These are phyloP conservation scores for Brachyopa scutellaris DNA, from an alignment of 2,888 invertebrate species.

Conservation along the genomic window DNA sequence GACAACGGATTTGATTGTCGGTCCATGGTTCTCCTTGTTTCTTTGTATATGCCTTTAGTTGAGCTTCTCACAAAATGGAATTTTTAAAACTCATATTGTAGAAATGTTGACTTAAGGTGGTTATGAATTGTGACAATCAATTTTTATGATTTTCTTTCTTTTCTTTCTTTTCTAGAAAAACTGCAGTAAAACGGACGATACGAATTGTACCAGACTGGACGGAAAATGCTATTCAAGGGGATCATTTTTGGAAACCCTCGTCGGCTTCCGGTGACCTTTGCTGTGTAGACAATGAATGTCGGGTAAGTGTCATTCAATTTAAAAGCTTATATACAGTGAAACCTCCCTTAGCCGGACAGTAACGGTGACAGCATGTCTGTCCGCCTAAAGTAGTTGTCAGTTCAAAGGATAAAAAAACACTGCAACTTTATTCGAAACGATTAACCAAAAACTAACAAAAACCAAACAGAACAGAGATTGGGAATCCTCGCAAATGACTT, in stretches of 20 bases:
- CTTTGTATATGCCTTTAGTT: conserved; percentile 7
- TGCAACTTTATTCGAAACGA: too few relatives aligned
- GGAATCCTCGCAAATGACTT: too few relatives aligned
- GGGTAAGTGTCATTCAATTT: conserved; percentile 84
- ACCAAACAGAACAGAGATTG: too few relatives aligned
- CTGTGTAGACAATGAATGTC: conserved; percentile 95
- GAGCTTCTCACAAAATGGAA: conserved; percentile 5
- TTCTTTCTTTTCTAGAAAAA: too few relatives aligned
- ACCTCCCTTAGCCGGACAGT: too few relatives aligned
- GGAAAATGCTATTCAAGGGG: conserved; percentile 92
- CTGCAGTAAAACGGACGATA: conserved; percentile 83
- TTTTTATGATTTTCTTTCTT: conserved; percentile 28
- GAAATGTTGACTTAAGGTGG: not conserved
- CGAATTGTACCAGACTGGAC: conserved; percentile 94
- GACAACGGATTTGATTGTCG: not conserved
- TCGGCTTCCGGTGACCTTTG: conserved; percentile 97
- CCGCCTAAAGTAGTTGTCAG: too few relatives aligned
- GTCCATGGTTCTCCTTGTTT: not conserved
- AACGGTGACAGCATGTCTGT: too few relatives aligned
- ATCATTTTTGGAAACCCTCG: conserved; percentile 96
- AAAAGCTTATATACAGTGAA: not conserved
- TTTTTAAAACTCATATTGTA: not conserved
- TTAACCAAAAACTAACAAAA: too few relatives aligned
- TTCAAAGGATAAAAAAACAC: too few relatives aligned
- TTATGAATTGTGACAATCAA: not conserved